A percentile compares a stretch with the other conserved stretches of the same genome.
Evolutionary conservation across 2,113 vertebrate genomes (phyloP).

Genomic region (Promerops cafer): DNA sequence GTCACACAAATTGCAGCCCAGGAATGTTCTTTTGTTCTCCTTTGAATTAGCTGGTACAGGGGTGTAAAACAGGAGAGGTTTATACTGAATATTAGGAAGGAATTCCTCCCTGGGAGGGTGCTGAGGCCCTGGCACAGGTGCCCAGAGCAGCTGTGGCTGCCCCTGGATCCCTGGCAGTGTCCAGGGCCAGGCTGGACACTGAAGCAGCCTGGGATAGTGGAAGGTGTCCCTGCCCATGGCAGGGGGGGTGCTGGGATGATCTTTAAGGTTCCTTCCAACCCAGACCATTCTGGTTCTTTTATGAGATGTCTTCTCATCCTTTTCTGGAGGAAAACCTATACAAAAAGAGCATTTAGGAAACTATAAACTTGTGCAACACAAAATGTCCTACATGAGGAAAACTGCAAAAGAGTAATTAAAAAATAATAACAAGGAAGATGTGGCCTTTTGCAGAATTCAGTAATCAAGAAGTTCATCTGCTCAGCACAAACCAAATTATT

Average conservation of each 20-base stretch:
- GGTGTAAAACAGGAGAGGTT: not conserved
- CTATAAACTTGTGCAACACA: not conserved
- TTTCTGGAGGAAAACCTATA: not conserved
- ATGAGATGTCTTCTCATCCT: not conserved
- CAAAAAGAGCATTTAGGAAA: not conserved
- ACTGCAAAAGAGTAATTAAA: not conserved
- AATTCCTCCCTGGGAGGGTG: not conserved
- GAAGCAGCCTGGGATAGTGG: not conserved
- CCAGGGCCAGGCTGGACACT: rapidly evolving
- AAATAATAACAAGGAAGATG: not conserved
- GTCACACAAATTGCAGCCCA: not conserved
- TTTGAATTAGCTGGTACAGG: not conserved
- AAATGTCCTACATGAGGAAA: not conserved
- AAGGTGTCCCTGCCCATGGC: not conserved
- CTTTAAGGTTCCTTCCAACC: not conserved
- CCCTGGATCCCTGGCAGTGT: not conserved
- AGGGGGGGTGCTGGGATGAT: rapidly evolving
- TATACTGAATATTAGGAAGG: not conserved
- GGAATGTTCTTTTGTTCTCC: not conserved
- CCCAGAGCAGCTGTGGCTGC: not conserved
- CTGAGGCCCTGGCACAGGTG: not conserved
- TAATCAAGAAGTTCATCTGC: not conserved
- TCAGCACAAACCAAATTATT: not conserved
- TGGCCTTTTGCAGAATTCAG: not conserved
- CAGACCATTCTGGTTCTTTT: not conserved